These are phyloP conservation scores for Leucoraja erinaceus DNA, from an alignment of 2,113 vertebrate species.

Conservation along the genomic window DNA sequence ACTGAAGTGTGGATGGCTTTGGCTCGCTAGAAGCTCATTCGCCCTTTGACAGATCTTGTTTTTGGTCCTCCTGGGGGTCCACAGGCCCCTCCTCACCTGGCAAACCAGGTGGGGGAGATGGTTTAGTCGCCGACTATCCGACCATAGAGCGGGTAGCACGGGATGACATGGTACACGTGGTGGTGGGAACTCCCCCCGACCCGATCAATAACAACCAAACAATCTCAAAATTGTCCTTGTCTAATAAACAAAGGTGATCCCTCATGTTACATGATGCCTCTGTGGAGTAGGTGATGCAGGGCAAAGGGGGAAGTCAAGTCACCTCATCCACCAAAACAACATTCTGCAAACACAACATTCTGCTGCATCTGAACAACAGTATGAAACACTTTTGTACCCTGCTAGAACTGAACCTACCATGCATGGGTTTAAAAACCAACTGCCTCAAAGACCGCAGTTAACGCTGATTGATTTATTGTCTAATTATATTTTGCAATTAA, in stretches of 20 bases:
- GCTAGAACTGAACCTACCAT: too few species aligned
- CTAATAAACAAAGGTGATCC: not conserved
- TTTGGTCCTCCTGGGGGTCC: too few species aligned
- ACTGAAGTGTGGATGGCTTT: too few species aligned
- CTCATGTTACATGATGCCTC: not conserved
- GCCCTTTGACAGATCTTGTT: too few species aligned
- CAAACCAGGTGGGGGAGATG: too few species aligned
- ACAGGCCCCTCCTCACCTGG: too few species aligned
- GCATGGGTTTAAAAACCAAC: not conserved
- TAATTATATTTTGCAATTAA: slow-evolving; percentile 14
- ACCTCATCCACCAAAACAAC: not conserved
- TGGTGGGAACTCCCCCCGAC: too few species aligned
- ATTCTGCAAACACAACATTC: not conserved
- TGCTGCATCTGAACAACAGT: not conserved
- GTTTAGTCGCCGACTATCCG: too few species aligned
- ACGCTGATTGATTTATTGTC: not conserved
- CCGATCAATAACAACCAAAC: too few species aligned
- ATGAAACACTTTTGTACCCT: not conserved
- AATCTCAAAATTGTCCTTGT: not conserved
- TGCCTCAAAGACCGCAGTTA: not conserved
- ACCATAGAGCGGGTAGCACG: too few species aligned
- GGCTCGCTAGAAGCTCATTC: too few species aligned
- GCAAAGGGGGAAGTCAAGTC: not conserved
- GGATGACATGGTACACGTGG: too few species aligned
- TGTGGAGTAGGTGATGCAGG: not conserved